Evolutionary conservation across 2,113 vertebrate species (phyloP), one percentile per base, ranked within the genome.

Genomic region (Ceratotherium simum): DNA sequence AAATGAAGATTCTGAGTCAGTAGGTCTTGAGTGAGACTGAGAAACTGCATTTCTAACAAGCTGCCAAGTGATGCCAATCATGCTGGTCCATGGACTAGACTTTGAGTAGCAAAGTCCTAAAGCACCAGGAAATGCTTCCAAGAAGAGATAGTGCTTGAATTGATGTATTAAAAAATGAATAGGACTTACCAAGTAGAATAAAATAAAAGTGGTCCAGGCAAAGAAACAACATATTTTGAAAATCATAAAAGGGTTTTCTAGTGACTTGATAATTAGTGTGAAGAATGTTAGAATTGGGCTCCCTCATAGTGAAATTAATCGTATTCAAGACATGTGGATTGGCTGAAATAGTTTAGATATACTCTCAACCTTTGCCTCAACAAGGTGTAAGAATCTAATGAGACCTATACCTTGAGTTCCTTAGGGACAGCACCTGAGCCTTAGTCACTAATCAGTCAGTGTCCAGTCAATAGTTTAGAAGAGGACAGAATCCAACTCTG

Each of bases 301-400:
- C 25, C 36, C 33, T 81, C 33, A 46, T 69, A 29, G 16, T 46
- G 27, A 96, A 94, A 80, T 64, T n/a, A 67, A 65, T 36, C 62
- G 14, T 60, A 56, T 81, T 76, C 31, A 69, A 80, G 46, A 65
- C 42, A 80, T 36, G 4, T 27, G 25, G 20, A 70, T 17, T 70
- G 36, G 33, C 36, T 76, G 70, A 87, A 81, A 67, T 76, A 70
- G 86, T 93, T 95, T 90, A 88, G 39, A 87, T 13, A 54, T 17
- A 60, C 18, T 86, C 39, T 88, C 27, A 23, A 75, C 17, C 18
- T 72, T 48, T 87, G 31, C 62, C 36, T 82, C 69, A 76, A 67
- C n/a, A 27, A 46, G 20, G 8, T 46, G 1, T 42, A 56, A 91
- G 48, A 87, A 80, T 31, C 21, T 62, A 76, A 14, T 79, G n/a